Evolutionary conservation across 1,140 invertebrate genomes (phyloP), one percentile per base, ranked within the genome.

Genomic region (Drosophila sproati): DNA sequence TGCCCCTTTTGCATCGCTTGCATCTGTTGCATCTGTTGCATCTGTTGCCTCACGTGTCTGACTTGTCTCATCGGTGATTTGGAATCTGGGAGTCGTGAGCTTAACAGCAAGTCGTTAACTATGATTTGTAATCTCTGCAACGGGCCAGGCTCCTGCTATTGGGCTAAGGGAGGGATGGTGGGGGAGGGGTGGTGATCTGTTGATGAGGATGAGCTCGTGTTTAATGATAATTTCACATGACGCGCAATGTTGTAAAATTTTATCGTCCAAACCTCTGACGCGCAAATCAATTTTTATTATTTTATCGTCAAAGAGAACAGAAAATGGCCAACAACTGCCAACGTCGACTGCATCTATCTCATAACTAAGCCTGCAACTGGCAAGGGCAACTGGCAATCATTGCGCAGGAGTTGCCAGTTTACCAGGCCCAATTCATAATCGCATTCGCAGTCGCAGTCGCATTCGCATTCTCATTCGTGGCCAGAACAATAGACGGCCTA

Each of bases 201-300:
- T 39, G 62, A 55, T 50, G 51, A 39, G 31, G 72, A 34, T 73
- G 71, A 55, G 55, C 35, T 39, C 39, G 41, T 60, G 61, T 73
- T 80, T 87, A 88, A 88, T 88, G 73, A 87, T 87, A 88, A 87
- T 88, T 87, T 88, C 83, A 70, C 83, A 88, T 82, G 83, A 83
- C 68, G 77, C 68, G 62, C 70, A 68, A 48, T 59, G 80, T 72
- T 74, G 83, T 88, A 60, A 83, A 88, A 77, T 80, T 87, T 87
- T 87, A 87, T 88, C 80, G 80, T 62, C 56, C 80, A 83, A 85
- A 86, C 80, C 77, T 37, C 69, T 85, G 74, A 85, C 64, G 82
- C 39, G 75, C 66, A 86, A 88, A 88, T 89, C 83, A 88, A 83
- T 88, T 88, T 87, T 80, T 88, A 83, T 80, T 87, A 83, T 87